Percentiles rank a stretch among this genome's conserved stretches.
Evolutionary conservation across 2,888 invertebrate genomes (phyloP).

Genomic region (Theodoxus fluviatilis): DNA sequence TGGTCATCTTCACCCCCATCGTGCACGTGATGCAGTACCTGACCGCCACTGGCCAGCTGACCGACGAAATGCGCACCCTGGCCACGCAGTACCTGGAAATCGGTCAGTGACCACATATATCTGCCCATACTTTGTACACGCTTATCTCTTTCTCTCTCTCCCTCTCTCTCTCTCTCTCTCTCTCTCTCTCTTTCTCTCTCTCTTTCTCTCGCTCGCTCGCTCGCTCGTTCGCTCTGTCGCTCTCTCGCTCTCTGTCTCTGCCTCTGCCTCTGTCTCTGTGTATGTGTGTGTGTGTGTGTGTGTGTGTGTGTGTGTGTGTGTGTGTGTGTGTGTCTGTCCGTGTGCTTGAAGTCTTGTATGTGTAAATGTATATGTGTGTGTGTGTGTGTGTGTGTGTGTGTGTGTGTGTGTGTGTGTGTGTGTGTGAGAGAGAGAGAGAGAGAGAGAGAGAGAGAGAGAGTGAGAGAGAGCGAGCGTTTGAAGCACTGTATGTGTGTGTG

Average conservation of each 20-base stretch:
- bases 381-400: conserved; percentile 2
- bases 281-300: too few species aligned
- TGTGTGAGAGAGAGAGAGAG: too few species aligned
- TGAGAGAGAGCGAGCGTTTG: too few species aligned
- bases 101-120: conserved; percentile 62
- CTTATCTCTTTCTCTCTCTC: neutral
- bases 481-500: too few species aligned
- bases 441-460: too few species aligned
- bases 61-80: conserved; percentile 69
- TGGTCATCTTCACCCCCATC: conserved; percentile 80
- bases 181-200: too few species aligned
- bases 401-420: neutral
- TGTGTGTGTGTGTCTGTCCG: too few species aligned
- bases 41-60: conserved; percentile 69
- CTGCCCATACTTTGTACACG: neutral
- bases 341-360: neutral
- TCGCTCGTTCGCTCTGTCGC: too few species aligned
- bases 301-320: too few species aligned
- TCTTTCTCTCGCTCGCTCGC: too few species aligned
- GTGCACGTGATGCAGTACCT: conserved; percentile 75
- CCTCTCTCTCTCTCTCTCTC: neutral
- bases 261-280: too few species aligned
- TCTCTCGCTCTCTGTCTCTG: too few species aligned
- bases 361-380: neutral
- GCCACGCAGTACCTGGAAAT: conserved; percentile 71